Percentiles rank a stretch among this genome's conserved stretches.
These are phyloP conservation scores for Heliconius cydno DNA, from an alignment of 2,888 invertebrate species.

Conservation along the genomic window DNA sequence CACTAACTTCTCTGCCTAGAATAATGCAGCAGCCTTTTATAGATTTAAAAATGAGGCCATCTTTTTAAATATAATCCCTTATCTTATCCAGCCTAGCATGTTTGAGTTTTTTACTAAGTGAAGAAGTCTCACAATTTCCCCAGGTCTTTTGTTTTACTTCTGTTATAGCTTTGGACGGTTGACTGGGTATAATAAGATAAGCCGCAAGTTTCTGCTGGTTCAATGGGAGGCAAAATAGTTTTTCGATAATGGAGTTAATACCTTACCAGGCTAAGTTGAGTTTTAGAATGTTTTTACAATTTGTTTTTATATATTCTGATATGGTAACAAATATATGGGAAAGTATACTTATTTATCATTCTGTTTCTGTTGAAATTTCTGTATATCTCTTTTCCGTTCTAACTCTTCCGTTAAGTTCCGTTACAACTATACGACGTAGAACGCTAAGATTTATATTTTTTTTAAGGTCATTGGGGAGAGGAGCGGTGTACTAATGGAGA, in stretches of 20 bases:
- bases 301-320: background rate
- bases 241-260: conserved; percentile 42
- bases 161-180: conserved; percentile 8
- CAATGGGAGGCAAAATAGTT: conserved; percentile 41
- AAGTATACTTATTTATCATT: background rate
- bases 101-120: conserved; percentile 10
- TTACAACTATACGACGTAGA: no score
- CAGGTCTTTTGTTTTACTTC: conserved; percentile 20
- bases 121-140: conserved; percentile 6
- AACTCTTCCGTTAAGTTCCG: no score
- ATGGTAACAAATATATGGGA: background rate
- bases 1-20: no score
- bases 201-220: conserved; percentile 24
- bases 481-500: no score
- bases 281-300: background rate
- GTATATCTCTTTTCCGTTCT: no score
- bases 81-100: background rate
- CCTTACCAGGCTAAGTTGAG: background rate
- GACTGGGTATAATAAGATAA: conserved; percentile 34
- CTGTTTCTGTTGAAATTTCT: background rate
- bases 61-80: background rate
- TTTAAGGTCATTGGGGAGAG: no score
- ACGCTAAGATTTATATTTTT: no score
- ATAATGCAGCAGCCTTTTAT: no score
- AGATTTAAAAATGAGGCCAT: no score